phyloP scores from a whole-genome alignment of 2,113 vertebrate species.

The Procavia capensis region DNA sequence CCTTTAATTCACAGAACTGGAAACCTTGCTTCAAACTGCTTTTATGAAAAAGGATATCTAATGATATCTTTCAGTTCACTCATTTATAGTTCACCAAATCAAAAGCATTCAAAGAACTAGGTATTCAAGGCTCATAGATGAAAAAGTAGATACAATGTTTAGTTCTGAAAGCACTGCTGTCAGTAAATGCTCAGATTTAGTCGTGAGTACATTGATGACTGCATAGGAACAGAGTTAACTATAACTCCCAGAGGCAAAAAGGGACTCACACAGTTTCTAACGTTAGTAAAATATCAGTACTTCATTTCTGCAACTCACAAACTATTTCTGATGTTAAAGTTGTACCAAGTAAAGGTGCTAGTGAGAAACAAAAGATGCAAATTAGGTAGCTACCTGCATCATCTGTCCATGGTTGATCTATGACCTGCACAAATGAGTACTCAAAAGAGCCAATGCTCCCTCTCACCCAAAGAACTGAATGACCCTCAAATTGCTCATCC shows the following conservation, averaged over 20 bases:
- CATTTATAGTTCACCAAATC: not conserved
- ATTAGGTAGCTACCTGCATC: not conserved
- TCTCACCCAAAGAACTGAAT: not conserved
- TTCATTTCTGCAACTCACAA: not conserved
- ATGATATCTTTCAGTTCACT: not conserved
- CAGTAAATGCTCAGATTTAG: not conserved
- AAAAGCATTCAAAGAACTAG: conserved; percentile 23
- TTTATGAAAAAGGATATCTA: conserved; percentile 35
- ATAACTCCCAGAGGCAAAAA: not conserved
- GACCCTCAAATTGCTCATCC: conserved; percentile 28
- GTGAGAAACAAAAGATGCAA: not conserved
- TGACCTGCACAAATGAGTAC: not conserved
- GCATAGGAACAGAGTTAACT: not conserved
- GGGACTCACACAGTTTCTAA: not conserved
- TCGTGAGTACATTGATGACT: not conserved
- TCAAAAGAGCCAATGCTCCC: not conserved
- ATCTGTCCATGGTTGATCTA: not conserved
- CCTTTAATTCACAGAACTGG: not conserved
- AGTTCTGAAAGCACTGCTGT: not conserved
- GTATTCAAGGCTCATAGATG: not conserved
- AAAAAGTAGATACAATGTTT: not conserved
- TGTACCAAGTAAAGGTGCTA: not conserved
- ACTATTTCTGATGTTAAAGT: not conserved
- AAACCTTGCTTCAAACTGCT: not conserved
- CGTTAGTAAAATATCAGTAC: not conserved